Conservation (phyloP, 2,888 invertebrate genomes). For the Autographa gamma region DNA sequence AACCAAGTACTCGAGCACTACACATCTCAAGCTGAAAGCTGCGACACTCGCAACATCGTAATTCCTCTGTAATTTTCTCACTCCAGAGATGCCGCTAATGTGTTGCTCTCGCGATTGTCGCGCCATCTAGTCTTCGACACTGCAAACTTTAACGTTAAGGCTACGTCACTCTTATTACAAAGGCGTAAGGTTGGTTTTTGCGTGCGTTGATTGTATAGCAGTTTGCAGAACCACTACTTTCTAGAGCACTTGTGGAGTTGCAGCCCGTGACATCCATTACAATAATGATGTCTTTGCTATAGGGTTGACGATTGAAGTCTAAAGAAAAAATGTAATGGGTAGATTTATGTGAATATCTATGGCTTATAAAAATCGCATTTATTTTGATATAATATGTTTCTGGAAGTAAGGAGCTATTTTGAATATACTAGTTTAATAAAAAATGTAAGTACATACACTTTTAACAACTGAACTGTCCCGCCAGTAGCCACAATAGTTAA, state of each 20-base stretch:
- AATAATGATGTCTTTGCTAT: conserved; percentile 81
- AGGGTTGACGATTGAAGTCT: too few relatives aligned
- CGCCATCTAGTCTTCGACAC: conserved; percentile 77
- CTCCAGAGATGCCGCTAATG: conserved; percentile 87
- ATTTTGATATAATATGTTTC: too few relatives aligned
- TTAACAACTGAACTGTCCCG: too few relatives aligned
- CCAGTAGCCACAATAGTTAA: too few relatives aligned
- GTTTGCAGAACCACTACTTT: conserved; percentile 73
- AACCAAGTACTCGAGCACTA: conserved; percentile 41
- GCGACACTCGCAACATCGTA: conserved; percentile 75
- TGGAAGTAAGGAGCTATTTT: too few relatives aligned
- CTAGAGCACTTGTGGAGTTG: conserved; percentile 84
- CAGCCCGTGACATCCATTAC: conserved; percentile 88
- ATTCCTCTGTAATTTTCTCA: conserved; percentile 85
- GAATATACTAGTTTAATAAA: too few relatives aligned
- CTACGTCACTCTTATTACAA: conserved; percentile 38
- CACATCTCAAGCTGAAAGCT: conserved; percentile 64
- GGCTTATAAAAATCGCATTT: too few relatives aligned
- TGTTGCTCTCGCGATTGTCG: conserved; percentile 81
- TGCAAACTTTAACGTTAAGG: conserved; percentile 63
- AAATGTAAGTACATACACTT: too few relatives aligned
- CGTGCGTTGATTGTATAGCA: conserved; percentile 25
- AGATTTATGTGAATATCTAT: too few relatives aligned
- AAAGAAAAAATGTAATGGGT: too few relatives aligned
- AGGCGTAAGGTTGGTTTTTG: conserved; percentile 56